Evolutionary conservation across 37 sponge, comb jelly and placozoan genomes (phyloP).

Genomic region (Chondrilla cf. caribensis): DNA sequence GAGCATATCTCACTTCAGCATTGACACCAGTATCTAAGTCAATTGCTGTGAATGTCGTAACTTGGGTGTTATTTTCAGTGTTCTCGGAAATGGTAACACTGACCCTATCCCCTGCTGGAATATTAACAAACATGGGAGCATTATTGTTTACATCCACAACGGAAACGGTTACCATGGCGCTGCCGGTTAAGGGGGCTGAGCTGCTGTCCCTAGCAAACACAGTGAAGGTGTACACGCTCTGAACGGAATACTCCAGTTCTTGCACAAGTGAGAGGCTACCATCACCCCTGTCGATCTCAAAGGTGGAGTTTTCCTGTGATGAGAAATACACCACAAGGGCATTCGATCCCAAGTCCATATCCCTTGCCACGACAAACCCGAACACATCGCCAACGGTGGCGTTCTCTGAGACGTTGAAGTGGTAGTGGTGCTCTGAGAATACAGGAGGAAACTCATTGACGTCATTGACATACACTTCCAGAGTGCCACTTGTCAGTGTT

Average conservation of each 20-base stretch:
- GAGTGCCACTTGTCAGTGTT: neutral
- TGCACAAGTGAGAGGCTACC: conserved; percentile 30
- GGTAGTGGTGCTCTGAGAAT: conserved; percentile 7
- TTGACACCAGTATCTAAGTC: conserved; percentile 52
- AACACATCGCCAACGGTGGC: conserved; percentile 1
- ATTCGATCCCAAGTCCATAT: conserved; percentile 52
- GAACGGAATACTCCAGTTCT: neutral
- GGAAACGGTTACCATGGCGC: conserved; percentile 29
- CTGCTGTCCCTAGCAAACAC: conserved; percentile 24
- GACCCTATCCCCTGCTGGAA: neutral
- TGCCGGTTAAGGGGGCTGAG: neutral
- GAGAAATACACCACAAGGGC: conserved; percentile 22
- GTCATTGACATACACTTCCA: conserved; percentile 51
- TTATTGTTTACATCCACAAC: conserved; percentile 32
- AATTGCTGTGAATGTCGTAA: conserved; percentile 15
- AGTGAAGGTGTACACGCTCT: conserved; percentile 6
- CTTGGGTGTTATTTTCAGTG: neutral
- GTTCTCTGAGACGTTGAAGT: conserved; percentile 3
- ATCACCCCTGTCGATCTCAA: neutral
- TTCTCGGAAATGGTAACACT: conserved; percentile 14
- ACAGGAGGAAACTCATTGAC: conserved; percentile 69
- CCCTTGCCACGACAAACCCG: conserved; percentile 27
- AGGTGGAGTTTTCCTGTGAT: neutral
- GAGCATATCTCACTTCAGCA: neutral
- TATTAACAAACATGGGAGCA: conserved; percentile 1